A percentile compares a stretch with the other conserved stretches of the same genome.
Conservation (phyloP, 2,113 vertebrate genomes). For the Propithecus coquereli region DNA sequence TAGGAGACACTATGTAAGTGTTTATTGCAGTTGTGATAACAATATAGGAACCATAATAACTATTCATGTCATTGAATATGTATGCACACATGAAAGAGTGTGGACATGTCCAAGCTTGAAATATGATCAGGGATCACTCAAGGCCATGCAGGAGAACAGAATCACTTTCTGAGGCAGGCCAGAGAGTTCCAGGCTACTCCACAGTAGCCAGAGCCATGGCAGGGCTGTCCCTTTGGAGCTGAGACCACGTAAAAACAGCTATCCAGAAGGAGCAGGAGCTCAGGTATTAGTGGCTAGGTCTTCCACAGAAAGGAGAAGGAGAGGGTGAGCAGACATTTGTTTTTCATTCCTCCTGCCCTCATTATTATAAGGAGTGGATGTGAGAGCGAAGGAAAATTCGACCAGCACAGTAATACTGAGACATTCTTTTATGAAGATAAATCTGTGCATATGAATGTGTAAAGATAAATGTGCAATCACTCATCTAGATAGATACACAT, state of each 20-base stretch:
- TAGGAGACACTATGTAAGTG: background rate
- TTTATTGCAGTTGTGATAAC: background rate
- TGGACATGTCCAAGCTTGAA: background rate
- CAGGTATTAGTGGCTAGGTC: background rate
- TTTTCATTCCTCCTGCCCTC: background rate
- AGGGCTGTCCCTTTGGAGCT: no score
- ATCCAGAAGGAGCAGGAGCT: background rate
- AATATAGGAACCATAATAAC: background rate
- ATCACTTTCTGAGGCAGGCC: background rate
- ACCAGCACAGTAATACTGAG: background rate
- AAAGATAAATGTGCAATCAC: background rate
- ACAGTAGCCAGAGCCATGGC: rapidly evolving
- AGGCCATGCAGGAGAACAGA: background rate
- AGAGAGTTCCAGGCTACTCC: background rate
- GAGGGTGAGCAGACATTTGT: background rate
- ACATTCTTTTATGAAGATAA: background rate
- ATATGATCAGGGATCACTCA: background rate
- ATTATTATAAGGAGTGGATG: background rate
- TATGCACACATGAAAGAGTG: rapidly evolving
- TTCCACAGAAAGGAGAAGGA: background rate
- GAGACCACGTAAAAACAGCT: background rate
- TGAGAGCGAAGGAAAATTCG: background rate
- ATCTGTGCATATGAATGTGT: background rate
- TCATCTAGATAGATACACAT: background rate
- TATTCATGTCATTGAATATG: background rate